A percentile compares a stretch with the other conserved stretches of the same genome.
Conservation (phyloP, 2,888 invertebrate species). For the Lepidocyrtinus sp. region DNA sequence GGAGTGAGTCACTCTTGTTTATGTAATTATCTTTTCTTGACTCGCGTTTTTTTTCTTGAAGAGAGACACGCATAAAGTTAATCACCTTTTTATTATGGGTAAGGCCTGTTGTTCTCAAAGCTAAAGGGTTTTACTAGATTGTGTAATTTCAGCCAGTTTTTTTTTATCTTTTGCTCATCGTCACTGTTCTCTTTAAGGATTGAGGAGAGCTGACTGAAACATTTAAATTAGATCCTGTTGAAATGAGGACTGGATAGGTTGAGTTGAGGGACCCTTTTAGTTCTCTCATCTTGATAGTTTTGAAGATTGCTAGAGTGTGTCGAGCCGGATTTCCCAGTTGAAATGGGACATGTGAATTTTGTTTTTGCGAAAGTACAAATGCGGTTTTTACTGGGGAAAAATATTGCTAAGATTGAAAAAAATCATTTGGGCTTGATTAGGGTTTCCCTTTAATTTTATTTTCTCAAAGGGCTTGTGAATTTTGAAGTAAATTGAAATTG, state of each 20-base stretch:
- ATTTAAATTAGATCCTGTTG: conserved; percentile 42
- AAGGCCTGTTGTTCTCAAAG: conserved; percentile 3
- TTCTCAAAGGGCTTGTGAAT: no score
- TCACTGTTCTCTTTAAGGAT: not conserved
- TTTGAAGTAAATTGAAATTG: no score
- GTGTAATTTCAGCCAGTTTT: conserved; percentile 39
- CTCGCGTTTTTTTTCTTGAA: not conserved
- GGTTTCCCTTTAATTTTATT: not conserved
- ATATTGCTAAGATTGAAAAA: not conserved
- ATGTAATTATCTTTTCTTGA: conserved; percentile 3
- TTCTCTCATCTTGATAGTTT: not conserved
- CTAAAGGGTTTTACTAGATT: conserved; percentile 41
- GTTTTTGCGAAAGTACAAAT: conserved; percentile 4
- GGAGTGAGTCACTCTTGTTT: not conserved
- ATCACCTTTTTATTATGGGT: conserved; percentile 1
- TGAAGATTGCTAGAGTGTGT: not conserved
- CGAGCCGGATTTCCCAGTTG: conserved; percentile 53
- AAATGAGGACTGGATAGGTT: conserved; percentile 55
- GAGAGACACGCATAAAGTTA: not conserved
- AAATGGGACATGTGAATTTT: conserved; percentile 54
- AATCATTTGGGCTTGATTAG: not conserved
- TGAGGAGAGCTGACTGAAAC: not conserved
- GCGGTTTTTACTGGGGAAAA: not conserved
- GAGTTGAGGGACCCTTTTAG: conserved; percentile 38
- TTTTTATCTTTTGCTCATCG: conserved; percentile 5